Base-by-base conservation (phyloP, 2,888 invertebrate species). In the Ophion ventricosus region DNA sequence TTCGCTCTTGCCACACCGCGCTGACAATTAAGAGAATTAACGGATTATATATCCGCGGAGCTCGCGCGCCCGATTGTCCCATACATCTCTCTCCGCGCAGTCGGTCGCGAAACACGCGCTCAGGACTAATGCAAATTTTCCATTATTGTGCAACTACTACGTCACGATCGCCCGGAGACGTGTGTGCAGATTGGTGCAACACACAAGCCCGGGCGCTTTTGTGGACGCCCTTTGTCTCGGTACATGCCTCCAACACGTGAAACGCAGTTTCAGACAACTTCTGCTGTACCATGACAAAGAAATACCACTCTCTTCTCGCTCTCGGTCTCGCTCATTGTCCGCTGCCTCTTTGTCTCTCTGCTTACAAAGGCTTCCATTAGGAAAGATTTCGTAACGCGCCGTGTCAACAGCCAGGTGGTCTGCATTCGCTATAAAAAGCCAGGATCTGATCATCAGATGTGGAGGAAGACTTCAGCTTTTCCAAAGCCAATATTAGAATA, bases 11-110 rank as follows among this genome's bases (percentile, higher is more conserved):
- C 70, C 49, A 54, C 72, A 77, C 81, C 82, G 84, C 76, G 86
- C 82, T 83, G 86, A 88, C 88, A 90, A 90, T 90, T 90, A 90
- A 89, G 88, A 89, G 88, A 90, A 90, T 90, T 89, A 90, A 87
- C 87, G 86, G 88, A 87, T 86, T 87, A 64, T 35, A 64, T 64
- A 59, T 69, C 61, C 84, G 78, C 83, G 84, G 80, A 79, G 49
- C 69, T 43, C 66, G 76, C 43, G 54, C 73, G 49, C 49, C 59
- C 7, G 73, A 64, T 80, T 85, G 80, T 85, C 80, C 78, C 66
- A 23, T 23, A 67, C 40, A 43, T 67, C 23, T 77, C 59, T 25
- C 35, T 59, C 61, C 40, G 2, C 14, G 49, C 17, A 23, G 17
- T 26, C 20, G 49, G 14, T 64, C 26, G 61, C 49, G 25, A 70